These are phyloP conservation scores for Pavo muticus DNA, from an alignment of 2,113 vertebrate genomes.

Conservation along the genomic window DNA sequence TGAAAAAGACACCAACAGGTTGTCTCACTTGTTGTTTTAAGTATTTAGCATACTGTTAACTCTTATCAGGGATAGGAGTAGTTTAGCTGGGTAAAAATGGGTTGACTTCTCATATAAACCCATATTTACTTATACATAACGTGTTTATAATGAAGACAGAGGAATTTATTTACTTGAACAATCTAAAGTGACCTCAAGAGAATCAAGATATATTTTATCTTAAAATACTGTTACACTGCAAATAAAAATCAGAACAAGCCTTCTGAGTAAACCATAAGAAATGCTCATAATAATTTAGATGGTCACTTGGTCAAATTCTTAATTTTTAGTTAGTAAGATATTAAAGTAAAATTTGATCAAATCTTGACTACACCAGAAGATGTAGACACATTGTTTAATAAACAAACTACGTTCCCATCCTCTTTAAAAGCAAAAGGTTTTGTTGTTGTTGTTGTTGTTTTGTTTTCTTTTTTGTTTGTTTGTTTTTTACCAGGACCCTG, in stretches of 20 bases:
- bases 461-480: too few relatives aligned
- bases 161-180: not conserved
- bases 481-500: not conserved
- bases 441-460: not conserved
- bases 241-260: not conserved
- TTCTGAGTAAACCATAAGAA: not conserved
- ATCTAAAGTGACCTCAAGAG: not conserved
- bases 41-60: not conserved
- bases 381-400: not conserved
- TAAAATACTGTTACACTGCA: not conserved
- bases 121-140: not conserved
- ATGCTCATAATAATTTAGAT: not conserved
- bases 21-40: not conserved
- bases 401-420: fast-evolving
- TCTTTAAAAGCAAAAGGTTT: not conserved
- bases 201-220: not conserved
- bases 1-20: not conserved
- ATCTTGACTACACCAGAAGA: not conserved
- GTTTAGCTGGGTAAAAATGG: not conserved
- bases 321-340: not conserved
- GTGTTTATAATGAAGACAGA: not conserved
- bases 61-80: not conserved
- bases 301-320: not conserved
- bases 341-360: not conserved
- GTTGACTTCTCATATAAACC: not conserved